Percentiles rank a stretch among this genome's conserved stretches.
phyloP scores from a whole-genome alignment of 2,797 vertebrate species.

The Hybognathus amarus region DNA sequence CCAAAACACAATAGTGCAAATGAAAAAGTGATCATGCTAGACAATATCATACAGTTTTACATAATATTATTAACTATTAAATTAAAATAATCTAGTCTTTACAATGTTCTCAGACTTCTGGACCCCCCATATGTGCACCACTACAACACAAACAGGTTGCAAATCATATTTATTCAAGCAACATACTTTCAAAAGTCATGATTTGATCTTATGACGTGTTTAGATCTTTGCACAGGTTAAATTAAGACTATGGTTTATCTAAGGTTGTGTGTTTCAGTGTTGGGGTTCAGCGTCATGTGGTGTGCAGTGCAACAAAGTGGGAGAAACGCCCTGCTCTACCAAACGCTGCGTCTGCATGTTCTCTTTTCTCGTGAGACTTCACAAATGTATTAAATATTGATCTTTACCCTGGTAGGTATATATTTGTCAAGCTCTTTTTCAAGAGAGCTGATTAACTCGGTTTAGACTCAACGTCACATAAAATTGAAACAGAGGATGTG shows the following conservation, averaged over 20 bases:
- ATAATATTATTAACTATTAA: neutral
- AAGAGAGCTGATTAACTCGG: slow-evolving; percentile 7
- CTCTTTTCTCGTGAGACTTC: slow-evolving; percentile 20
- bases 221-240: neutral
- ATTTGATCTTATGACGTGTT: neutral
- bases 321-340: neutral
- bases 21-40: neutral
- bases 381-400: slow-evolving; percentile 52
- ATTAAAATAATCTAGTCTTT: neutral
- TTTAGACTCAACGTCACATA: slow-evolving; percentile 5
- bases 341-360: slow-evolving; percentile 3
- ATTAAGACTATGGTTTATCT: slow-evolving; percentile 6
- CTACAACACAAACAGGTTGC: neutral
- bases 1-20: neutral
- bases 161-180: neutral
- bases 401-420: slow-evolving; percentile 31
- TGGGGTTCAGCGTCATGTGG: neutral
- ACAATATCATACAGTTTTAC: neutral
- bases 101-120: neutral
- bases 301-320: neutral
- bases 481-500: slow-evolving; percentile 11
- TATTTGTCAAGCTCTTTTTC: slow-evolving; percentile 33
- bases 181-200: neutral
- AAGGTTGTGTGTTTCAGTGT: neutral
- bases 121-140: neutral